Percentiles rank a stretch among this genome's conserved stretches.
Conservation (phyloP, 2,888 invertebrate genomes). For the Cepaea hortensis region DNA sequence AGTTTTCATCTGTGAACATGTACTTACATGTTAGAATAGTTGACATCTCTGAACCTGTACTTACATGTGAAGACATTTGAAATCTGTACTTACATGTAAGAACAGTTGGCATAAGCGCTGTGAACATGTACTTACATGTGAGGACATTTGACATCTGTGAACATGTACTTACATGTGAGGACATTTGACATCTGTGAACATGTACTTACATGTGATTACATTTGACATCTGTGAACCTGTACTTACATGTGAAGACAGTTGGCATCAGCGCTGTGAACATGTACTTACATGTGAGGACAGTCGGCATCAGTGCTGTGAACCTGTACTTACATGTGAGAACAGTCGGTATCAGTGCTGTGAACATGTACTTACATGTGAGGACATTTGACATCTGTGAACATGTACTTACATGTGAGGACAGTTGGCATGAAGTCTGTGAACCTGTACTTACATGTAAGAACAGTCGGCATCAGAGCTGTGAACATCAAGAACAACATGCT, state of each 20-base stretch:
- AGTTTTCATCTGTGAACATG: constrained; percentile 83
- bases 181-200: no score
- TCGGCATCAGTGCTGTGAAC: constrained; percentile 81
- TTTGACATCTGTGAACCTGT: no score
- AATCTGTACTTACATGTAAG: constrained; percentile 76
- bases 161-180: constrained; percentile 80
- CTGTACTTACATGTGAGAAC: constrained; percentile 92
- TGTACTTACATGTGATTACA: no score
- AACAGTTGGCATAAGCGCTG: not conserved
- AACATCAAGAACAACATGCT: constrained; percentile 92
- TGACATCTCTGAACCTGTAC: constrained; percentile 93
- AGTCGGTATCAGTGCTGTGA: constrained; percentile 96
- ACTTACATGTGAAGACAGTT: no score
- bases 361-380: constrained; percentile 79
- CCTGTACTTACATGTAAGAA: constrained; percentile 89
- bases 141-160: constrained; percentile 68
- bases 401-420: not conserved
- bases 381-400: not conserved
- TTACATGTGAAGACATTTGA: no score
- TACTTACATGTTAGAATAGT: constrained; percentile 93
- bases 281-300: no score
- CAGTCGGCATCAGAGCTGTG: constrained; percentile 96
- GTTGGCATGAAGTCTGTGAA: constrained; percentile 68
- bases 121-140: no score
- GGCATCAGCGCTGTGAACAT: no score